phyloP scores from a whole-genome alignment of 2,113 vertebrate species.

The Sylvilagus bachmani region DNA sequence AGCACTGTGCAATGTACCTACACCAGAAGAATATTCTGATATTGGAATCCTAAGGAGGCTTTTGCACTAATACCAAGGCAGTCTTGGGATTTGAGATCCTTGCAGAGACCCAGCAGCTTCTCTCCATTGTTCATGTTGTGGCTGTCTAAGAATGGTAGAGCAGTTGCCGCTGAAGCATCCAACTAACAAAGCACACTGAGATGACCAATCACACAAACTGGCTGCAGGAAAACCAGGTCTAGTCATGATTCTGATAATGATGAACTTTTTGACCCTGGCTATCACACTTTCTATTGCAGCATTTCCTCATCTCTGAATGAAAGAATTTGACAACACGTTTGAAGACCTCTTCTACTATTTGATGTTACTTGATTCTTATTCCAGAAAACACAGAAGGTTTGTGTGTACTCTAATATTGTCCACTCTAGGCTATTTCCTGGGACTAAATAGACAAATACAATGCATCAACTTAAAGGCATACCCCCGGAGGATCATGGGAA shows the following conservation, averaged over 20 bases:
- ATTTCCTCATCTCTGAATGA: neutral
- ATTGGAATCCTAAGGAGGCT: neutral
- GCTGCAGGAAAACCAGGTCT: neutral
- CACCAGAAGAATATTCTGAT: neutral
- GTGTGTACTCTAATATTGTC: neutral
- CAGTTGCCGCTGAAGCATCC: neutral
- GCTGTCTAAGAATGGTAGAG: conserved; percentile 6
- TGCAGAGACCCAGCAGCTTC: neutral
- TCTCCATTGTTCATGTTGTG: neutral
- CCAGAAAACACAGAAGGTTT: neutral
- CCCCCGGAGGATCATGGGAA: neutral
- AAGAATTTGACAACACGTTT: neutral
- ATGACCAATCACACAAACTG: neutral
- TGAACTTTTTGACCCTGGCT: neutral
- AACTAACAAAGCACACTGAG: neutral
- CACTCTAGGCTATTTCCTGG: neutral
- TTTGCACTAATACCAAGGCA: neutral
- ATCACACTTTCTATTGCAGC: neutral
- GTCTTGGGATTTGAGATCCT: neutral
- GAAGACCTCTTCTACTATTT: neutral
- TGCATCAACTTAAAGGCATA: neutral
- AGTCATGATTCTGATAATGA: neutral
- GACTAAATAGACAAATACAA: neutral
- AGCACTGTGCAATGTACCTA: too few relatives aligned
- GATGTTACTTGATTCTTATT: conserved; percentile 22